Conservation (phyloP, 30 jellyfish, hydroid and myxozoan genomes). For the Hydractinia echinata region DNA sequence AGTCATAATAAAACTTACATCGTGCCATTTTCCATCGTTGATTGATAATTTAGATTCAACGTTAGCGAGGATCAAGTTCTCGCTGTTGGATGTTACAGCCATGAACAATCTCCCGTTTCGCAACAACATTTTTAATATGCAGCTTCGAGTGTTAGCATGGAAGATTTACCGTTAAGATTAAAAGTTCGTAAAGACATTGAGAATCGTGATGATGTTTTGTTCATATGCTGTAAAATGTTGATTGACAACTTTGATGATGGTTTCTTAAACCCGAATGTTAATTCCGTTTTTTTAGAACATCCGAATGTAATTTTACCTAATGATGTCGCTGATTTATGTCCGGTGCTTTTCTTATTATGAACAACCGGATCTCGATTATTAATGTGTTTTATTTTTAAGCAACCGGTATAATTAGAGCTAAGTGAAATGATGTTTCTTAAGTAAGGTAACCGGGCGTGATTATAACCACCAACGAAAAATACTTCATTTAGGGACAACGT, state of each 20-base stretch:
- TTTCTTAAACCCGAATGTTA: background rate
- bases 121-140: constrained; percentile 32
- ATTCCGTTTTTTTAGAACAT: background rate
- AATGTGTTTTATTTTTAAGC: constrained; percentile 40
- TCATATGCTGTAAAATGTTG: background rate
- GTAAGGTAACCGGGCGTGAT: constrained; percentile 4
- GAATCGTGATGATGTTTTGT: background rate
- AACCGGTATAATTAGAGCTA: constrained; percentile 59
- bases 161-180: background rate
- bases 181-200: constrained; percentile 1
- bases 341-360: constrained; percentile 23
- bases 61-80: constrained; percentile 18
- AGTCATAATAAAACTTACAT: constrained; percentile 10
- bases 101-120: constrained; percentile 58
- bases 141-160: background rate
- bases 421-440: constrained; percentile 4
- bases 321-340: background rate
- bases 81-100: constrained; percentile 40
- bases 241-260: background rate
- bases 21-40: constrained; percentile 86
- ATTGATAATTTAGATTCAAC: constrained; percentile 54
- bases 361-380: constrained; percentile 2
- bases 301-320: background rate
- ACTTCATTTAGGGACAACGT: constrained; percentile 53
- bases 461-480: constrained; percentile 61